Percentiles rank a stretch among this genome's conserved stretches.
These are phyloP conservation scores for Fragum whitleyi DNA, from an alignment of 2,888 invertebrate species.

Conservation along the genomic window DNA sequence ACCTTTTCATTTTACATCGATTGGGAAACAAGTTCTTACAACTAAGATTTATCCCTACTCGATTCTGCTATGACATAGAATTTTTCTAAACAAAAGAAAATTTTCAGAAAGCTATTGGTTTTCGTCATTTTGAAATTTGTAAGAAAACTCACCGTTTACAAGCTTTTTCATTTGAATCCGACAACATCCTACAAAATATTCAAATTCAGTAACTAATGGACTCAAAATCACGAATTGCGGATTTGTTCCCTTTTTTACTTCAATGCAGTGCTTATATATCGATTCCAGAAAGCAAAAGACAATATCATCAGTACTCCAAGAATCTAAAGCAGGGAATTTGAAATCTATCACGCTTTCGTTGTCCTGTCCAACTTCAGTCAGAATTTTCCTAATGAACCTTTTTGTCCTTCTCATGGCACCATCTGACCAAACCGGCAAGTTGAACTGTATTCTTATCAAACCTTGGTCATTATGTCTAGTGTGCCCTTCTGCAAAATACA, in stretches of 20 bases:
- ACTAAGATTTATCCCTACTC: too few species aligned
- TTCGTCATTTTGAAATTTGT: too few species aligned
- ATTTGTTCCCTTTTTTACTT: neutral
- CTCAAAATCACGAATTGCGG: neutral
- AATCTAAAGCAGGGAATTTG: neutral
- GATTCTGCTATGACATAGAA: too few species aligned
- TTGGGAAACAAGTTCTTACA: too few species aligned
- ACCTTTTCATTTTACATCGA: too few species aligned
- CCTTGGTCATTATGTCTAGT: neutral
- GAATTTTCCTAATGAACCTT: neutral
- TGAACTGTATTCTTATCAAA: neutral
- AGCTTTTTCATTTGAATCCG: neutral
- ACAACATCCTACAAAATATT: neutral
- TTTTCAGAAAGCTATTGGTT: too few species aligned
- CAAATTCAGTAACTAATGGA: neutral
- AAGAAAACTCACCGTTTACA: neutral
- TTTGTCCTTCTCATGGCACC: neutral
- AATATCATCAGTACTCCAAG: constrained; percentile 2
- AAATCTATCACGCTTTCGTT: constrained; percentile 8
- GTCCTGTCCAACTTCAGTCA: neutral
- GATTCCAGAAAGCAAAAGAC: neutral
- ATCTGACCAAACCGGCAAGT: neutral
- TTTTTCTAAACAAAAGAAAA: too few species aligned
- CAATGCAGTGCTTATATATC: neutral
- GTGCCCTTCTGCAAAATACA: too few species aligned